Evolutionary conservation across 2,113 vertebrate species (phyloP), one percentile per base, ranked within the genome.

Genomic region (Corythornis cristatus): DNA sequence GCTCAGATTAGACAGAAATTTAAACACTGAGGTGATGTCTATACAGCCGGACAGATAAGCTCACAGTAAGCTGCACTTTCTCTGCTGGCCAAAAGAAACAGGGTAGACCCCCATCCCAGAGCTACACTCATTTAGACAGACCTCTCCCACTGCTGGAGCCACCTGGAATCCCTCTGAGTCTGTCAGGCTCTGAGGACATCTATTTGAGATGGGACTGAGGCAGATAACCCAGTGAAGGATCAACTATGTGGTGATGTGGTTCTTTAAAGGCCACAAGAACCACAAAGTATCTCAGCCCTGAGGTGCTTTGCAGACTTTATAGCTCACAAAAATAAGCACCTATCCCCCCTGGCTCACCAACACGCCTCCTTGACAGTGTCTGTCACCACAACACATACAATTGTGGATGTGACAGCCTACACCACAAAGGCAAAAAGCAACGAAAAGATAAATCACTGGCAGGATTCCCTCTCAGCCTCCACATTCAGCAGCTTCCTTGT

Each of bases 261-360:
- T 28, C n/a, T 82, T 76, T 68, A 72, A 65, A 84, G 29, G 14
- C 20, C 51, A 25, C 1, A 6, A 82, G 40, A 40, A 58, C 21
- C 60, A 54, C 68, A 93, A 91, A 28, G 37, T 12, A 21, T 37
- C 66, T 60, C 79, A 75, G 31, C 17, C 48, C 21, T 3, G 2
- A 90, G 46, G 18, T n/a, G 13, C 19, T 65, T 61, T 54, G 51
- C 43, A 67, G 83, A 74, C 72, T 40, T 68, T 83, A 75, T n/a
- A 81, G 46, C 15, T 46, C 6, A 1, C 37, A 18, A 0, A 77
- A 92, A 77, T 10, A 8, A 77, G 15, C 17, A 77, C 12, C 72
- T n/a, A 20, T 42, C 9, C 31, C 37, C 29, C 0, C 0, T 11
- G 31, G 8, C 28, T 88, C 6, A 8, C 25, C 1, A 0, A 0